Percentiles rank a stretch among this genome's conserved stretches.
Evolutionary conservation across 2,888 invertebrate species (phyloP).

Genomic region (Eupithecia pulchellata): DNA sequence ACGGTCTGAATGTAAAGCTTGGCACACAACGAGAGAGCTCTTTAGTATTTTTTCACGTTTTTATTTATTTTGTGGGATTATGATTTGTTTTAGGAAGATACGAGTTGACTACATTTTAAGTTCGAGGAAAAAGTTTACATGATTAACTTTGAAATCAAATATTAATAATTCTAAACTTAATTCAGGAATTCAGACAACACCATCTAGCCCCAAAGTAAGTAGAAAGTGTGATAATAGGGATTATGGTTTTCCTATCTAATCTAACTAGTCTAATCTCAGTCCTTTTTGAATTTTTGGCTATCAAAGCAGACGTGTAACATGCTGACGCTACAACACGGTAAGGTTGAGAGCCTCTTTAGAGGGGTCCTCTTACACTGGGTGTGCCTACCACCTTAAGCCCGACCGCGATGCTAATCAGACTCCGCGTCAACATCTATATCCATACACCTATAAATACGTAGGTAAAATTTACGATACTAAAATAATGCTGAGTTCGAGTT

Average conservation of each 20-base stretch:
- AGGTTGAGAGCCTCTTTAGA: not conserved
- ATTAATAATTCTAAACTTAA: not conserved
- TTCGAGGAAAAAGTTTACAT: not conserved
- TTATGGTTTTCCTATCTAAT: no score
- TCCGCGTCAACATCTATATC: slow-evolving; percentile 55
- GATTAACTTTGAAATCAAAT: not conserved
- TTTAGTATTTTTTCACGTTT: not conserved
- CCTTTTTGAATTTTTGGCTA: not conserved
- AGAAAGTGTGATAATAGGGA: no score
- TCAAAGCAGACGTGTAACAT: not conserved
- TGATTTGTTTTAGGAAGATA: not conserved
- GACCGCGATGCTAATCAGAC: slow-evolving; percentile 77
- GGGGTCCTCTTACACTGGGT: no score
- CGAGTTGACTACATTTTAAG: not conserved
- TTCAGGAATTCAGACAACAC: no score
- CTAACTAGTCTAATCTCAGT: no score
- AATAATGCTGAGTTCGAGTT: not conserved
- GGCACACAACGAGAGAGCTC: slow-evolving; percentile 20
- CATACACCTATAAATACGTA: slow-evolving; percentile 54
- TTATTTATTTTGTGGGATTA: not conserved
- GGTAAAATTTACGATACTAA: not conserved
- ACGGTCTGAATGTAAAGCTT: slow-evolving; percentile 66
- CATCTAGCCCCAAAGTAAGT: no score
- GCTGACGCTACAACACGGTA: no score
- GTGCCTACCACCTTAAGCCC: slow-evolving; percentile 56